These are phyloP conservation scores for Ciconia stormi DNA, from an alignment of 2,113 vertebrate genomes.

Conservation along the genomic window DNA sequence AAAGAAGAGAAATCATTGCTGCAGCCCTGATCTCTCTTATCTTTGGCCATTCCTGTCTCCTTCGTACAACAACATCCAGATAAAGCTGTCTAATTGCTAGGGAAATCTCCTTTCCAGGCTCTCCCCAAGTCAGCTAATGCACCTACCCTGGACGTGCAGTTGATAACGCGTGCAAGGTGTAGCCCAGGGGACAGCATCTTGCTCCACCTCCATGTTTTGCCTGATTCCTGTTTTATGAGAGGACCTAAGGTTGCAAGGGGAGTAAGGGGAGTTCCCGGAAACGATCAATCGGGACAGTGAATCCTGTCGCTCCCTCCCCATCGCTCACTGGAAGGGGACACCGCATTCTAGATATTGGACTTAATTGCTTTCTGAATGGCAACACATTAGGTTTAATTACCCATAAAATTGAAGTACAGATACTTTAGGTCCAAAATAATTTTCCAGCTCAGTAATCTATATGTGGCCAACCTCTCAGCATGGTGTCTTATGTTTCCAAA, in stretches of 20 bases:
- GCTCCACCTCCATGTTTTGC: background rate
- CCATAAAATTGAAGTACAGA: slow-evolving; percentile 66
- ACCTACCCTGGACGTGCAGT: rapidly evolving
- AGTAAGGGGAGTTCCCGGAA: background rate
- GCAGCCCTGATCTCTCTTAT: background rate
- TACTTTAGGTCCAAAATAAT: slow-evolving; percentile 67
- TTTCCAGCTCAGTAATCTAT: slow-evolving; percentile 68
- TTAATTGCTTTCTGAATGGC: slow-evolving; percentile 67
- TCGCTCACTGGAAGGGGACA: slow-evolving; percentile 20
- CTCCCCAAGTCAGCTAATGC: rapidly evolving
- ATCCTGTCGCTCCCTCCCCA: background rate
- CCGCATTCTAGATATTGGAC: slow-evolving; percentile 5
- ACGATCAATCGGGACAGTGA: background rate
- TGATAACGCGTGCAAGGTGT: rapidly evolving
- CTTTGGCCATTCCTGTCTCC: background rate
- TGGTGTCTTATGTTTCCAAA: slow-evolving; percentile 33
- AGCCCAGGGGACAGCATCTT: background rate
- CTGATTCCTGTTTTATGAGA: background rate
- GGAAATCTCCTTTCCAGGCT: background rate
- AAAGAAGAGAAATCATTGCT: background rate
- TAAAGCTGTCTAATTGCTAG: background rate
- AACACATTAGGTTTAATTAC: slow-evolving; percentile 66
- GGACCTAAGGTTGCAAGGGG: background rate
- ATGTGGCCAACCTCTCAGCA: slow-evolving; percentile 2
- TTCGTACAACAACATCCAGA: background rate